Base-by-base conservation (phyloP, 2,797 vertebrate species). In the Hephaestus fuliginosus region DNA sequence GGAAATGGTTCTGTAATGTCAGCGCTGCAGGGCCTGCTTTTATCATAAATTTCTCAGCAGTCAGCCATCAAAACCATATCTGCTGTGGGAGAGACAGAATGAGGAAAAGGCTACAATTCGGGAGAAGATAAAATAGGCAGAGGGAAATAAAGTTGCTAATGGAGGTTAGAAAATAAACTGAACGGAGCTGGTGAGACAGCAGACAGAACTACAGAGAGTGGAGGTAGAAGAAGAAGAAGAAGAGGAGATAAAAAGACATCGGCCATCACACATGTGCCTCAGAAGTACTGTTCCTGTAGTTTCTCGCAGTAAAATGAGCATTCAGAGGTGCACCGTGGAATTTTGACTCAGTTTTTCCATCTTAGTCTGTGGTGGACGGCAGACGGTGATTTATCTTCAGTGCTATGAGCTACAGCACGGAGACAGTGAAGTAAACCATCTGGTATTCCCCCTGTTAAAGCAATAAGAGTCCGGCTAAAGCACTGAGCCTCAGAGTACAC, bases 361-460 rank as follows among this genome's bases (percentile, higher is more conserved):
- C 85, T 85, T 66, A 77, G 85, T 90, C 84, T 90, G 91, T 76
- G 86, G 87, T 80, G 80, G 85, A 87, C 46, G 53, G 88, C 83
- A 89, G 91, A 89, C 88, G 74, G 72, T 90, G 92, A 94, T 95
- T 94, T 95, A 94, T 95, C 92, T 89, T 33, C 76, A 33, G 64
- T 53, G 78, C 86, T 90, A 82, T 73, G 88, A 76, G 87, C 86
- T 91, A 78, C 89, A 88, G 87, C 30, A 9, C 7, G 80, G 87
- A 94, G 92, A 94, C 90, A 86, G 89, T 95, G 92, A 94, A 91
- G 89, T 91, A 93, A 95, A 93, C 89, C 94, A 94, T 92, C 91
- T 95, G 94, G 92, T 88, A 87, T 93, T 90, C 92, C 60, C 79
- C 86, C 93, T 92, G 90, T 82, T 91, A 92, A 92, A 94, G 89